Percentiles rank a stretch among this genome's conserved stretches.
Evolutionary conservation across 1,140 invertebrate genomes (phyloP).

Genomic region (Semibalanus balanoides): DNA sequence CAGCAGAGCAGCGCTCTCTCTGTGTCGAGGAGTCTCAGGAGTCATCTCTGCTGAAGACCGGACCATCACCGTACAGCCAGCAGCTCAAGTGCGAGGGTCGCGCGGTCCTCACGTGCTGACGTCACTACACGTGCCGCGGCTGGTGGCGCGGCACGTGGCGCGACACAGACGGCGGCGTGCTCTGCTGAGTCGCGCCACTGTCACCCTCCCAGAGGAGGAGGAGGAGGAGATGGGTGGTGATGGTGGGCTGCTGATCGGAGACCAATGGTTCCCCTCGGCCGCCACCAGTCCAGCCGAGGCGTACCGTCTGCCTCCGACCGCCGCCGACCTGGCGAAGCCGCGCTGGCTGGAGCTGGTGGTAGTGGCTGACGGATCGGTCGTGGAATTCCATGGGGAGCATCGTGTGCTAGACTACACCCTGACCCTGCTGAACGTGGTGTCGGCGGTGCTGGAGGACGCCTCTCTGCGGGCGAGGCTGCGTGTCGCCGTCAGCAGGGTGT

Average conservation of each 20-base stretch:
- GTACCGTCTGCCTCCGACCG: background rate
- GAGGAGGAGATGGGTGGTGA: background rate
- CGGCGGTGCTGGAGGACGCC: conserved; percentile 52
- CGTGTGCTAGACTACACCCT: background rate
- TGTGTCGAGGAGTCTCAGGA: background rate
- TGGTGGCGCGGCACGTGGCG: background rate
- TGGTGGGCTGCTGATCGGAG: background rate
- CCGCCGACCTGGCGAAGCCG: background rate
- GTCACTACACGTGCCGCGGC: background rate
- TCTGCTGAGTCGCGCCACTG: too few relatives aligned
- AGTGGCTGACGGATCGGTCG: background rate
- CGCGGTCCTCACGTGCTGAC: background rate
- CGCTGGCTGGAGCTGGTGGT: background rate
- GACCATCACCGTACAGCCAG: background rate
- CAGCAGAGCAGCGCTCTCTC: background rate
- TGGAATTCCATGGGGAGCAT: background rate
- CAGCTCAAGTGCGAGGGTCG: background rate
- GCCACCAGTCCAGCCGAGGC: background rate
- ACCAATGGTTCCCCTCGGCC: background rate
- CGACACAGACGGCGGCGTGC: too few relatives aligned
- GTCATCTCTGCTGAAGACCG: background rate
- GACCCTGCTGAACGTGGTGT: conserved; percentile 30
- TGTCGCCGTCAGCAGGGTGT: conserved; percentile 44
- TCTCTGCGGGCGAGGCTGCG: conserved; percentile 49
- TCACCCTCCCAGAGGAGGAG: background rate